Conservation (phyloP, 1,140 invertebrate genomes). For the Aphelenchoides besseyi region DNA sequence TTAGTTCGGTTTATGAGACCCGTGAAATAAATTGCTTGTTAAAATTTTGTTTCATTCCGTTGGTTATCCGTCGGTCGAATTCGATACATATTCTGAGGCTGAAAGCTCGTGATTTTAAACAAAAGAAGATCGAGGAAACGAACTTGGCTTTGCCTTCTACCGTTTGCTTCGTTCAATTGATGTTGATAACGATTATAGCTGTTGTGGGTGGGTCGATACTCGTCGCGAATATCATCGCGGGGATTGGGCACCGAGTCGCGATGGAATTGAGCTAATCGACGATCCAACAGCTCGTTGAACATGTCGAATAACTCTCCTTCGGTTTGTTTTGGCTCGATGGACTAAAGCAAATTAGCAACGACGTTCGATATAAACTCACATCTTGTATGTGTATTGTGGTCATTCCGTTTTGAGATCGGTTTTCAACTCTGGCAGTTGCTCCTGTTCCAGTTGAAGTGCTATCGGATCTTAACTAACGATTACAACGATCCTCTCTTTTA, state of each 20-base stretch:
- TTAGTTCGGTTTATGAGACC: no score
- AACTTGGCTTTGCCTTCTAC: not conserved
- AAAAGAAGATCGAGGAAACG: not conserved
- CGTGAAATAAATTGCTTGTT: no score
- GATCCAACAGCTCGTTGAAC: conserved; percentile 3
- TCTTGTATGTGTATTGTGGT: not conserved
- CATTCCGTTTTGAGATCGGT: not conserved
- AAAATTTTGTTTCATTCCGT: not conserved
- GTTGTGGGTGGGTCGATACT: not conserved
- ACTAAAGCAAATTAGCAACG: not conserved
- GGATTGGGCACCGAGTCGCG: not conserved
- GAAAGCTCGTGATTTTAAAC: not conserved
- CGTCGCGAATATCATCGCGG: not conserved
- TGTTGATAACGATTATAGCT: not conserved
- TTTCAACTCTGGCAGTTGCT: not conserved
- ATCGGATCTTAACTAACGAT: not conserved
- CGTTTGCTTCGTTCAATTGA: not conserved
- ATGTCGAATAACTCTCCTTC: conserved; percentile 1
- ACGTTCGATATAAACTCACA: not conserved
- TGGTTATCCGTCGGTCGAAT: not conserved
- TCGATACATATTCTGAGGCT: not conserved
- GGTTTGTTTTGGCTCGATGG: not conserved
- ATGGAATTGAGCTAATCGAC: not conserved
- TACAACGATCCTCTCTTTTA: not conserved
- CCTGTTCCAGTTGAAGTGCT: not conserved